Conservation (phyloP, 2,888 invertebrate genomes). For the Drosophila picticornis region DNA sequence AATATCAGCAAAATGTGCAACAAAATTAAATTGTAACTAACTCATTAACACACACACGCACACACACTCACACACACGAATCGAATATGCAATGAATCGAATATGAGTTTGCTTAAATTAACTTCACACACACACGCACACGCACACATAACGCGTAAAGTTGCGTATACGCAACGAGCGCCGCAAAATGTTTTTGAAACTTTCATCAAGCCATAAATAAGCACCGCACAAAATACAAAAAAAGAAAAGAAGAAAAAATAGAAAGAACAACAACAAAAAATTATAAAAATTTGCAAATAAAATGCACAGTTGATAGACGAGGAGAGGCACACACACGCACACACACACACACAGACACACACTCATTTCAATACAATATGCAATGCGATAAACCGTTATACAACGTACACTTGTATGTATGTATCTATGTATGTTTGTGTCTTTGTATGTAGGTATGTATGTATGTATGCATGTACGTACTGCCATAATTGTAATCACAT, state of each 20-base stretch:
- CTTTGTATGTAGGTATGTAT: constrained; percentile 48
- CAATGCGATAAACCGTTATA: constrained; percentile 8
- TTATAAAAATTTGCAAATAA: constrained; percentile 5
- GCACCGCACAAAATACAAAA: constrained; percentile 22
- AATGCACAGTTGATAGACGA: constrained; percentile 14
- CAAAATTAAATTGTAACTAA: constrained; percentile 36
- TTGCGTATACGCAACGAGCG: constrained; percentile 46
- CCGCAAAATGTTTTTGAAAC: constrained; percentile 16
- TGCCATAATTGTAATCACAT: constrained; percentile 77
- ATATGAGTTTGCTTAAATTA: constrained; percentile 23
- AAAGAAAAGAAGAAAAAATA: constrained; percentile 7
- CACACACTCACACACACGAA: background rate
- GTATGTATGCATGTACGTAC: constrained; percentile 52
- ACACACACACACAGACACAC: background rate
- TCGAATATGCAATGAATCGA: constrained; percentile 27
- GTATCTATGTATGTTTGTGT: background rate
- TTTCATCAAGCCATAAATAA: constrained; percentile 38
- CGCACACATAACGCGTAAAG: constrained; percentile 11
- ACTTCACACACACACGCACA: constrained; percentile 3
- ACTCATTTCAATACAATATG: background rate
- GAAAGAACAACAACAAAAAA: background rate
- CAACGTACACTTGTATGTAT: background rate
- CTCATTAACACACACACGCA: constrained; percentile 44
- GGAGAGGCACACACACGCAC: background rate
- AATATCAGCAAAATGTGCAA: constrained; percentile 22